phyloP scores from a whole-genome alignment of 2,888 invertebrate genomes.

The Cinara cedri region DNA sequence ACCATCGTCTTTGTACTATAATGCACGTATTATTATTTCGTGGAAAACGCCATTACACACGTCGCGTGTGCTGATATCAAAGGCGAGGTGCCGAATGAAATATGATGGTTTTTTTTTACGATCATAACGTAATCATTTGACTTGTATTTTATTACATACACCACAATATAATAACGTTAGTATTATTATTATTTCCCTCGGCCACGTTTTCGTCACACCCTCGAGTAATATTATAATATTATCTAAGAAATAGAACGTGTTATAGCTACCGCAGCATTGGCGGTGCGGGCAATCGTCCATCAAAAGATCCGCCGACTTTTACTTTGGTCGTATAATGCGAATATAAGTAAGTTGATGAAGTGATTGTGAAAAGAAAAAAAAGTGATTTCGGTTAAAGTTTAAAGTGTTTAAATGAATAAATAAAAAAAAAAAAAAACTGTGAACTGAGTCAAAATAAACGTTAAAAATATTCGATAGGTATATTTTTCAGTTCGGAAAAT shows the following conservation, averaged over 20 bases:
- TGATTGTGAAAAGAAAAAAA: no score
- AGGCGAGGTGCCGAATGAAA: conserved; percentile 18
- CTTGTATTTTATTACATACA: background rate
- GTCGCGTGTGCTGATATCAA: background rate
- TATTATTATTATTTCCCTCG: background rate
- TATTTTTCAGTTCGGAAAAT: no score
- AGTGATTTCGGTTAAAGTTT: no score
- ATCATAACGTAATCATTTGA: background rate
- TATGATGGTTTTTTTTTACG: conserved; percentile 17
- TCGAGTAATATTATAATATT: background rate
- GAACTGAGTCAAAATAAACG: no score
- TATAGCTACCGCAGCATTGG: no score
- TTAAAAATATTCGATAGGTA: no score
- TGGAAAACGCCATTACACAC: conserved; percentile 2
- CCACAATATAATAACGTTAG: background rate
- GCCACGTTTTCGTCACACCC: background rate
- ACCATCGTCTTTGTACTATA: background rate
- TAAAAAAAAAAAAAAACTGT: no score
- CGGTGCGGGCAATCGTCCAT: background rate
- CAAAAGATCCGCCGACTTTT: background rate
- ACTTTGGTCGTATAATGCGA: no score
- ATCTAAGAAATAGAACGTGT: background rate
- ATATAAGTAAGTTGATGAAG: no score
- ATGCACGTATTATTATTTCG: background rate
- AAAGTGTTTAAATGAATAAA: no score